These are phyloP conservation scores for Candoia aspera DNA, from an alignment of 2,113 vertebrate genomes.

Conservation along the genomic window DNA sequence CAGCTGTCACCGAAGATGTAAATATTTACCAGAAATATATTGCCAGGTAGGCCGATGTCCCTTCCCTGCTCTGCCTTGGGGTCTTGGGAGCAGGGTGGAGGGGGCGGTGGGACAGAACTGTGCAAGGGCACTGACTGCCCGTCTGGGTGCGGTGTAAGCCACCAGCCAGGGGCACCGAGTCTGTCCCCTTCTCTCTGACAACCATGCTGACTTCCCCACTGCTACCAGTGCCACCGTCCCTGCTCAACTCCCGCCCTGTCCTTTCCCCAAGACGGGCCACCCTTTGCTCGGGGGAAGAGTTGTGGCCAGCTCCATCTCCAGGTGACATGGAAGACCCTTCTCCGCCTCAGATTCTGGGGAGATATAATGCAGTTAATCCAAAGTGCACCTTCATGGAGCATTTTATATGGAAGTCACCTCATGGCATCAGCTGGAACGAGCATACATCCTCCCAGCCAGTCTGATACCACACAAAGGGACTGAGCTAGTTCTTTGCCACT, in stretches of 20 bases:
- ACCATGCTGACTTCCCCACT: constrained; percentile 31
- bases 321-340: neutral
- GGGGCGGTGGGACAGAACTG: constrained; percentile 23
- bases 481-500: too few species aligned
- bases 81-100: constrained; percentile 52
- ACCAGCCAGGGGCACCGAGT: constrained; percentile 21
- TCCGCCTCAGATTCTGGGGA: neutral
- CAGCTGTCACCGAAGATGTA: constrained; percentile 90
- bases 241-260: neutral
- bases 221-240: neutral
- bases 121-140: constrained; percentile 35
- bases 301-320: neutral
- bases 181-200: constrained; percentile 47
- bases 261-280: neutral
- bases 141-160: constrained; percentile 36
- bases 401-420: too few species aligned
- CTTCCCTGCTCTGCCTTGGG: neutral
- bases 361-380: neutral
- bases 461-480: too few species aligned
- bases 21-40: constrained; percentile 99
- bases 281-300: too few species aligned
- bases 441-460: too few species aligned
- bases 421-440: too few species aligned
- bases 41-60: constrained; percentile 93
- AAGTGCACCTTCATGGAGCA: too few species aligned